Conservation (phyloP, 2,888 invertebrate species). For the Dryomyza anilis region DNA sequence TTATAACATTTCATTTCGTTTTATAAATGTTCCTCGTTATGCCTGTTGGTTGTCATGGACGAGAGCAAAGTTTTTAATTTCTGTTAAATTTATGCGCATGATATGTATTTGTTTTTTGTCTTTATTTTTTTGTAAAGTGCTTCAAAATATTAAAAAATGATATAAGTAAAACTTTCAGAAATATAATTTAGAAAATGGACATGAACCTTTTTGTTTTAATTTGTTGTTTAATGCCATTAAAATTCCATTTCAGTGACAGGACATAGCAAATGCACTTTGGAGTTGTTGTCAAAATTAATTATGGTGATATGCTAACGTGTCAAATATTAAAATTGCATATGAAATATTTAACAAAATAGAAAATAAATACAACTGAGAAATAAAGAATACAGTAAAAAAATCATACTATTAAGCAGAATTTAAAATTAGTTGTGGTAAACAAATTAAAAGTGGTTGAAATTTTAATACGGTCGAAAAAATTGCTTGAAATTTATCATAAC, state of each 20-base stretch:
- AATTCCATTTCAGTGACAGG: slow-evolving; percentile 19
- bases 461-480: too few species aligned
- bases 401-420: too few species aligned
- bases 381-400: too few species aligned
- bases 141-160: too few species aligned
- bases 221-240: slow-evolving; percentile 19
- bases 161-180: slow-evolving; percentile 20
- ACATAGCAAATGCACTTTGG: slow-evolving; percentile 10
- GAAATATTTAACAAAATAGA: too few species aligned
- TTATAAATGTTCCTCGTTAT: neutral
- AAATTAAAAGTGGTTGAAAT: too few species aligned
- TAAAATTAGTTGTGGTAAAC: too few species aligned
- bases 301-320: neutral
- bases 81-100: neutral
- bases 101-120: neutral
- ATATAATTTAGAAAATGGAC: slow-evolving; percentile 21
- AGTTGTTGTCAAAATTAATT: slow-evolving; percentile 29
- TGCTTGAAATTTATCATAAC: too few species aligned
- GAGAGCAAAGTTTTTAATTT: neutral
- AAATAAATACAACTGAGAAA: too few species aligned
- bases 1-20: neutral
- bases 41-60: neutral
- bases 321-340: too few species aligned
- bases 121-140: too few species aligned
- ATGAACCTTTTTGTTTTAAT: slow-evolving; percentile 3